A percentile compares a stretch with the other conserved stretches of the same genome.
Evolutionary conservation across 2,888 invertebrate genomes (phyloP).

Genomic region (Tiliacea aurago): DNA sequence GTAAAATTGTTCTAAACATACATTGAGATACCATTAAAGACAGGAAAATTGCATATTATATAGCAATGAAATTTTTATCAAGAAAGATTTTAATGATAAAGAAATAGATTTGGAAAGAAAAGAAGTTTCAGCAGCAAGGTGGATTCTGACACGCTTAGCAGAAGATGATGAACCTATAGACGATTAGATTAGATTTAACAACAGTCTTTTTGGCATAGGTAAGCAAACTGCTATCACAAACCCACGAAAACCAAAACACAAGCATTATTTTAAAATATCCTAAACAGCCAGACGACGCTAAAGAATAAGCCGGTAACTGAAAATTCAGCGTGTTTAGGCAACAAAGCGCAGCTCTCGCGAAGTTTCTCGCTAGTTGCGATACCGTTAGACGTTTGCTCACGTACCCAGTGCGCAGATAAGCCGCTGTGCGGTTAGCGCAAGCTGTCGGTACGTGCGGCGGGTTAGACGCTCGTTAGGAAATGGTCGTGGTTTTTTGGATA

Average conservation of each 20-base stretch:
- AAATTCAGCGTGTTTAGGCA: conserved; percentile 63
- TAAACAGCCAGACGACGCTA: conserved; percentile 1
- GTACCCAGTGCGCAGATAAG: conserved; percentile 66
- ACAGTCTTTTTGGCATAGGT: not conserved
- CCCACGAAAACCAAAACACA: not conserved
- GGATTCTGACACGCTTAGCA: not conserved
- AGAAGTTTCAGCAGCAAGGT: not conserved
- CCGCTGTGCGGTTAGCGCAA: conserved; percentile 49
- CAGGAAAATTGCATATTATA: not conserved
- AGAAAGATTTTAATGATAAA: not conserved
- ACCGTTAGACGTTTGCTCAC: conserved; percentile 70
- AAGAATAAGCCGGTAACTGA: conserved; percentile 55
- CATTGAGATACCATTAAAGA: conserved; percentile 13
- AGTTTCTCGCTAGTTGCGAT: conserved; percentile 57
- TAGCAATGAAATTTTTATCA: no score
- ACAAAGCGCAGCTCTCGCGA: conserved; percentile 62
- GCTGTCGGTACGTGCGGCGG: conserved; percentile 52
- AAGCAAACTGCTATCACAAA: not conserved
- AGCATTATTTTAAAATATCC: conserved; percentile 9
- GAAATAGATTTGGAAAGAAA: not conserved
- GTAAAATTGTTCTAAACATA: conserved; percentile 30
- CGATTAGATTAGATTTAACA: not conserved
- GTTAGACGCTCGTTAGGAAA: conserved; percentile 59
- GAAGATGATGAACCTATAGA: not conserved
- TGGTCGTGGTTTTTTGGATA: conserved; percentile 13